A percentile compares a stretch with the other conserved stretches of the same genome.
phyloP scores from a whole-genome alignment of 2,797 vertebrate genomes.

The Amphiprion clarkii region DNA sequence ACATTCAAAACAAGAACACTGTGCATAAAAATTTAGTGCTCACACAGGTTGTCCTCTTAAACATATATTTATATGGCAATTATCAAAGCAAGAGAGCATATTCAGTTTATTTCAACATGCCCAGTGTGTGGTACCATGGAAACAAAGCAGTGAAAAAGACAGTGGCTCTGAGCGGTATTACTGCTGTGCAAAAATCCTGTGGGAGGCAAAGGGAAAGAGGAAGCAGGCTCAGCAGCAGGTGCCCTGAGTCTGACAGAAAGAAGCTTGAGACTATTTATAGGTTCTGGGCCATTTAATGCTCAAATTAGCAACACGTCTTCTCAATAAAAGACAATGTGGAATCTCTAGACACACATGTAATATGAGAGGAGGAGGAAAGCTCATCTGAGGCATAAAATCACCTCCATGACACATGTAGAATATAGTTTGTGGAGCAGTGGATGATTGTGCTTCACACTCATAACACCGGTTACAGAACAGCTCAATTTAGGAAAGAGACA shows the following conservation, averaged over 20 bases:
- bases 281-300: constrained; percentile 65
- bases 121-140: constrained; percentile 34
- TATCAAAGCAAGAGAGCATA: constrained; percentile 7
- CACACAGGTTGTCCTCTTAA: background rate
- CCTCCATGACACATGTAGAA: background rate
- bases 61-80: constrained; percentile 2
- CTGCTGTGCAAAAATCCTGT: constrained; percentile 42
- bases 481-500: background rate
- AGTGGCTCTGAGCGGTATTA: constrained; percentile 21
- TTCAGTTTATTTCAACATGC: constrained; percentile 19
- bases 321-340: constrained; percentile 22
- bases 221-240: constrained; percentile 46
- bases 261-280: constrained; percentile 56
- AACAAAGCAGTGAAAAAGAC: constrained; percentile 37
- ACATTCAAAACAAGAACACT: constrained; percentile 5
- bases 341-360: constrained; percentile 14
- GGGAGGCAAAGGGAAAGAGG: constrained; percentile 51
- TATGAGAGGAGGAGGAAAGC: background rate
- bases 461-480: background rate
- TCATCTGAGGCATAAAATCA: constrained; percentile 22
- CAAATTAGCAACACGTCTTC: constrained; percentile 58
- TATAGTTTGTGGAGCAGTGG: constrained; percentile 13
- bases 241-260: constrained; percentile 51
- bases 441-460: background rate
- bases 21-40: background rate